phyloP scores from a whole-genome alignment of 2,113 vertebrate species.

The Ceuthmochares aereus region DNA sequence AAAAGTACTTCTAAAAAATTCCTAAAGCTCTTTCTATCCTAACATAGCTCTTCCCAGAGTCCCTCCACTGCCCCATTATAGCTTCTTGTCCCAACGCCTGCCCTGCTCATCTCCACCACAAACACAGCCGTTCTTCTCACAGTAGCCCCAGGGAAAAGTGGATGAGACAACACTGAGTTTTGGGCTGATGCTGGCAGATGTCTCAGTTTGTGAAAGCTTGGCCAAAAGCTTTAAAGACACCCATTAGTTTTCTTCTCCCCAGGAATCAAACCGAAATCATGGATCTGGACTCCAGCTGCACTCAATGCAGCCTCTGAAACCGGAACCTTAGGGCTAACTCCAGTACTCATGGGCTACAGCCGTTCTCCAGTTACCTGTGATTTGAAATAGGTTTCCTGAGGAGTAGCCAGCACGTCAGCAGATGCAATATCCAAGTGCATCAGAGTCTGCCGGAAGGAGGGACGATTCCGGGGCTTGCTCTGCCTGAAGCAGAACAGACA shows the following conservation, averaged over 20 bases:
- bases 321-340: background rate
- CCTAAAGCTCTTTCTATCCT: background rate
- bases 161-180: background rate
- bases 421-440: conserved; percentile 96
- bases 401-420: conserved; percentile 92
- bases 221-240: background rate
- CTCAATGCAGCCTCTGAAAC: background rate
- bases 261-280: background rate
- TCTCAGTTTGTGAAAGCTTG: background rate
- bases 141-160: background rate
- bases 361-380: conserved; percentile 85
- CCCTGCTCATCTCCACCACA: background rate
- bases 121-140: background rate
- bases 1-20: background rate
- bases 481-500: conserved; percentile 81
- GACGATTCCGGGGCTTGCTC: conserved; percentile 94
- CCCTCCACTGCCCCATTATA: background rate
- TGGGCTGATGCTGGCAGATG: background rate
- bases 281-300: background rate
- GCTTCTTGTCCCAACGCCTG: background rate
- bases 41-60: background rate
- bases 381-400: conserved; percentile 99
- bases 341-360: background rate
- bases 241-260: background rate
- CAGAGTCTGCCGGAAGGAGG: conserved; percentile 96